Conservation (phyloP, 2,113 vertebrate genomes). For the Ailurus styani region DNA sequence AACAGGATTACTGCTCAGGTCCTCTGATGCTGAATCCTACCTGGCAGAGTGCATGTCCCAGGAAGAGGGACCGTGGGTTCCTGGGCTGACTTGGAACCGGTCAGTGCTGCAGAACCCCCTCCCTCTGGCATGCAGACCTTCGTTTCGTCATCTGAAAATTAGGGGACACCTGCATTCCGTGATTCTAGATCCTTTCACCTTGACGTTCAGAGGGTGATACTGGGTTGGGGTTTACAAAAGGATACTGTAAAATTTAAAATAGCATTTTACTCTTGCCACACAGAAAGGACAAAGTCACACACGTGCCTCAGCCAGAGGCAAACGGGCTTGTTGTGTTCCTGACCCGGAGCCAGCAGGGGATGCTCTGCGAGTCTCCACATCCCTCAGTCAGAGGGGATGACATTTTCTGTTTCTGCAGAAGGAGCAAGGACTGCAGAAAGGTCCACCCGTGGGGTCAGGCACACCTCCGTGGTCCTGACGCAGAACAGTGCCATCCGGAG, state of each 20-base stretch:
- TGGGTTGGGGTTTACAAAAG: background rate
- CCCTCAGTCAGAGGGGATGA: background rate
- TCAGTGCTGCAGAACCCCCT: fast-evolving
- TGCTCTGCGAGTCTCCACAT: background rate
- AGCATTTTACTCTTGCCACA: background rate
- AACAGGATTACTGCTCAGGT: background rate
- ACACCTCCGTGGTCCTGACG: background rate
- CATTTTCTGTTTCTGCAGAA: background rate
- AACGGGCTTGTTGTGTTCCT: fast-evolving
- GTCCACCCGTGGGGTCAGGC: no score
- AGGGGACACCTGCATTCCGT: fast-evolving
- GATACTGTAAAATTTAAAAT: background rate
- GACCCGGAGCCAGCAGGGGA: fast-evolving
- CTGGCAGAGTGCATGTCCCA: fast-evolving
- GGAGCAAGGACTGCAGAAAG: background rate
- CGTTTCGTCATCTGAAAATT: fast-evolving
- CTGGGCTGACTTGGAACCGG: background rate
- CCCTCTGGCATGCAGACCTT: fast-evolving
- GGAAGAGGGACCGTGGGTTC: background rate
- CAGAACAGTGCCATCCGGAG: background rate
- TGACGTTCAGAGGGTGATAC: background rate
- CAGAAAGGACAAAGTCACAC: background rate
- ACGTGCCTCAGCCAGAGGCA: background rate
- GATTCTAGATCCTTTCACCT: background rate
- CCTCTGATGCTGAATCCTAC: no score